Conservation (phyloP, 1,140 invertebrate species). For the Antheraea mylitta region DNA sequence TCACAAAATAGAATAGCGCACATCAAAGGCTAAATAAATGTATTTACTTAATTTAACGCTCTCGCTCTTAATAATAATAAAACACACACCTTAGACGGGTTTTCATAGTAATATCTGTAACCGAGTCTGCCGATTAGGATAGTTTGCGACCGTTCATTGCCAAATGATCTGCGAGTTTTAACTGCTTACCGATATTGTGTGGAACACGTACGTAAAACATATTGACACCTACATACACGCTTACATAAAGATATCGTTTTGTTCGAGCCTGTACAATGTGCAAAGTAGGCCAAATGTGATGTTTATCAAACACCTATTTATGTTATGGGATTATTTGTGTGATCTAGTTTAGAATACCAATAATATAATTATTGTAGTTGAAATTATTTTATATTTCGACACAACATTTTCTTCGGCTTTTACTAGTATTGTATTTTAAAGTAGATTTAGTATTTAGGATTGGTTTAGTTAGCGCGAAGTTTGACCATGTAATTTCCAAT, state of each 20-base stretch:
- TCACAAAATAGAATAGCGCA: too few species aligned
- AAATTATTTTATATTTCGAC: too few species aligned
- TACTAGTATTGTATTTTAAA: too few species aligned
- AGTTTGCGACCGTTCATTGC: conserved; percentile 46
- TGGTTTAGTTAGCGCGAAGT: too few species aligned
- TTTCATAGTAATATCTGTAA: conserved; percentile 42
- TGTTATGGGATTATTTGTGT: background rate
- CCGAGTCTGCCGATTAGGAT: conserved; percentile 51
- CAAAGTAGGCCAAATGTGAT: background rate
- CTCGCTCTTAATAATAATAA: conserved; percentile 13
- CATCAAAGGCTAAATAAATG: too few species aligned
- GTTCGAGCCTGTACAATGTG: background rate
- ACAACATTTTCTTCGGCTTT: too few species aligned
- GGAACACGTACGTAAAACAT: background rate
- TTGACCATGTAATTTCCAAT: too few species aligned
- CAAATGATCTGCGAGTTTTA: conserved; percentile 48
- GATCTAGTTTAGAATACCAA: background rate
- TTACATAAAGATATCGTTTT: conserved; percentile 3
- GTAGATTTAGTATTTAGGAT: too few species aligned
- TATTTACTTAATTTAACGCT: background rate
- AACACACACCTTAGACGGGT: conserved; percentile 16
- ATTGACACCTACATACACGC: background rate
- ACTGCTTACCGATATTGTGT: conserved; percentile 14
- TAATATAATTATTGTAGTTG: background rate
- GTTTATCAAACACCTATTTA: background rate